Percentiles rank a stretch among this genome's conserved stretches.
These are phyloP conservation scores for Hystrix brachyura DNA, from an alignment of 2,113 vertebrate species.

Conservation along the genomic window DNA sequence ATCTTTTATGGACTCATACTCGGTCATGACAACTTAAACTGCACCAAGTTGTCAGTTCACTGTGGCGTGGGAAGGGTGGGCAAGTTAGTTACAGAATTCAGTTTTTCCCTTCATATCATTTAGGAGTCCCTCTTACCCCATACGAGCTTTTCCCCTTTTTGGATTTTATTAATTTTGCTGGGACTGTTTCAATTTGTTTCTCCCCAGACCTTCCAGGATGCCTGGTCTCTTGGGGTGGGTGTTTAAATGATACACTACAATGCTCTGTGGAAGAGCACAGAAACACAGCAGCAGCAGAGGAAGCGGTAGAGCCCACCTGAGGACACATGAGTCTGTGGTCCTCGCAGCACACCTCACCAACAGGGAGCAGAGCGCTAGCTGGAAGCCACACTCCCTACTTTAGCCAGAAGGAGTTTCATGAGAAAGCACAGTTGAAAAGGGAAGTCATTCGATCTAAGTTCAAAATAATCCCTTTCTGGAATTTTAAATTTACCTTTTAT, in stretches of 20 bases:
- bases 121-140: not conserved
- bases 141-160: not conserved
- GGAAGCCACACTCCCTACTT: not conserved
- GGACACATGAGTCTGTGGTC: not conserved
- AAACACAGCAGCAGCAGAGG: not conserved
- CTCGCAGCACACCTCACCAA: not conserved
- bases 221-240: not conserved
- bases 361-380: not conserved
- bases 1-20: not conserved
- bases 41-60: not conserved
- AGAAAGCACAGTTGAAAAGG: not conserved
- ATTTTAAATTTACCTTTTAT: constrained; percentile 43
- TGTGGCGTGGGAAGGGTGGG: not conserved
- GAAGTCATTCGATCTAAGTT: not conserved
- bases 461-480: constrained; percentile 17
- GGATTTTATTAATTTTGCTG: not conserved
- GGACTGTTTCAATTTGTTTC: not conserved
- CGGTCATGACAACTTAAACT: not conserved
- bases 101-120: not conserved
- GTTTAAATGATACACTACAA: not conserved
- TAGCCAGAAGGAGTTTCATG: constrained; percentile 37
- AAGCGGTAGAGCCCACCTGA: not conserved
- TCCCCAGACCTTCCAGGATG: not conserved
- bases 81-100: not conserved
- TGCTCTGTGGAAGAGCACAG: not conserved